phyloP scores from a whole-genome alignment of 2,113 vertebrate species.

The Pachycephala philippinensis region DNA sequence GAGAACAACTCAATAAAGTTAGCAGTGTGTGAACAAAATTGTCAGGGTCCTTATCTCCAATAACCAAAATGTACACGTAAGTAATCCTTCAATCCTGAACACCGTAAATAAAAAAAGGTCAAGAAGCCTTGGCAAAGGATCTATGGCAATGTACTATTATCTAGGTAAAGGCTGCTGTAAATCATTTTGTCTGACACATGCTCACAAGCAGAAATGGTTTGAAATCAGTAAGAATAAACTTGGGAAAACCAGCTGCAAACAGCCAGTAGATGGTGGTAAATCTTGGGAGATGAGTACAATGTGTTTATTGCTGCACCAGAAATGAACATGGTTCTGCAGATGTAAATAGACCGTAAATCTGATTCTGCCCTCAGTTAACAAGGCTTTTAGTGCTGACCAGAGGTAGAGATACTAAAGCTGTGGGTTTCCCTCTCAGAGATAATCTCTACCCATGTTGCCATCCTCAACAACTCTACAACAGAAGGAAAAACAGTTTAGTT shows the following conservation, averaged over 20 bases:
- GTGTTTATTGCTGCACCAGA: not conserved
- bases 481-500: not conserved
- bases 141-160: not conserved
- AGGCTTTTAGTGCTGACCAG: not conserved
- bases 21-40: conserved; percentile 2
- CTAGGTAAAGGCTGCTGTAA: not conserved
- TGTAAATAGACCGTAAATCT: not conserved
- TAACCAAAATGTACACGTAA: not conserved
- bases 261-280: not conserved
- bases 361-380: not conserved
- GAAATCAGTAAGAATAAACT: not conserved
- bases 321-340: not conserved
- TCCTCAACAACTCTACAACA: not conserved
- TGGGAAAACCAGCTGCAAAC: not conserved
- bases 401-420: not conserved
- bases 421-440: not conserved
- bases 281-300: not conserved
- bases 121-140: not conserved
- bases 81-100: not conserved
- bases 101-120: conserved; percentile 1
- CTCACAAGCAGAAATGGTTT: not conserved
- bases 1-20: conserved; percentile 21
- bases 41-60: conserved; percentile 1
- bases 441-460: not conserved
- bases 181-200: not conserved